Base-by-base conservation (phyloP, 2,888 invertebrate genomes). In the Unio delphinus region DNA sequence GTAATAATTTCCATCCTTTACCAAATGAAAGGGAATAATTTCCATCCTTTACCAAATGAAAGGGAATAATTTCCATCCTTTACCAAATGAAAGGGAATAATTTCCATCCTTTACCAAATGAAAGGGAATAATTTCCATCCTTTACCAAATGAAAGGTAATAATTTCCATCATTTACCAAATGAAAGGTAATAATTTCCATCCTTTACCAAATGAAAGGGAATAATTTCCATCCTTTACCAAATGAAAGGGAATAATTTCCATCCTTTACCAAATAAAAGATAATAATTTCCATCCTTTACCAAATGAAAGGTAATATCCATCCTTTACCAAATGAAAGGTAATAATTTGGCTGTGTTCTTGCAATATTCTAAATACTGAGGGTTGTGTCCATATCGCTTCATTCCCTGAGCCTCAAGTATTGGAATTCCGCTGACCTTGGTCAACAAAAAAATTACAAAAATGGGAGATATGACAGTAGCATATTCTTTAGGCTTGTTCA, bases 391-490 rank as follows among this genome's bases (percentile, higher is more conserved):
- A 88, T 90, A 90, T 73, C 86, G 84, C 67, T 82, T 84, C 64
- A 79, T 56, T 20, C 82, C 89, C 26, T 85, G 78, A 30, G 72
- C 78, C 78, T 90, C 90, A 69, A 89, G 81, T 20, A 87, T 62
- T 1, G 90, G 90, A 64, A 90, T 87, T 5, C 90, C 90, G 69
- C 88, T 88, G 30, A 90, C 81, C 64, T 81, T 82, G 18, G 88
- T 88, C n/a, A 90, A 81, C 7, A 90, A 80, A 61, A 84, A 84
- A 62, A 87, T 81, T 15, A 88, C 82, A 73, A 90, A 86, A 28
- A 89, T 63, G 3, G 90, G 90, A 3, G 88, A 88, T 34, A 88
- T 78, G 30, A 85, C 79, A n/a, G 84, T 80, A 60, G 83, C 67
- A 55, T 83, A 80, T 71, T 87, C 85, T 60, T 74, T 63, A 18